phyloP scores from a whole-genome alignment of 2,797 vertebrate species.

The Brotogeris chrysoptera region DNA sequence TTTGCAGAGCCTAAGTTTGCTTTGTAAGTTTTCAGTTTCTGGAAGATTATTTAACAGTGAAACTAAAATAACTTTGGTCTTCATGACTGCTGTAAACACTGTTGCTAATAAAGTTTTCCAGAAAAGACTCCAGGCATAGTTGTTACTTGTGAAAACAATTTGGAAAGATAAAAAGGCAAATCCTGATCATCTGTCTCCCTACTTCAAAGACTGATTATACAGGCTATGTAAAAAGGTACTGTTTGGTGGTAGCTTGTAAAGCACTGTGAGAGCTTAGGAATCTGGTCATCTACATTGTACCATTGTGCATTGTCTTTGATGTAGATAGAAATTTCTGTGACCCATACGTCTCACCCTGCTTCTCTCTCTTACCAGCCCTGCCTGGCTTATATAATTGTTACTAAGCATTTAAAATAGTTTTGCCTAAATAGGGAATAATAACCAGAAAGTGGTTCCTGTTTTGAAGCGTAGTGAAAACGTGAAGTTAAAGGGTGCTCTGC shows the following conservation, averaged over 20 bases:
- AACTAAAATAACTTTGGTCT: neutral
- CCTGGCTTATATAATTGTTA: slow-evolving; percentile 17
- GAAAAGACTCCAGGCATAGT: slow-evolving; percentile 56
- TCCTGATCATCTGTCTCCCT: slow-evolving; percentile 72
- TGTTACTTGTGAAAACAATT: slow-evolving; percentile 71
- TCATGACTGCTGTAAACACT: slow-evolving; percentile 7
- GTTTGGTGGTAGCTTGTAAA: neutral
- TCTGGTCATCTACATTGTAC: neutral
- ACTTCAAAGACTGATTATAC: slow-evolving; percentile 72
- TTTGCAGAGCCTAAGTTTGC: slow-evolving; percentile 12
- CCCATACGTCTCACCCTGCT: neutral
- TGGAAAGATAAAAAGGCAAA: slow-evolving; percentile 72
- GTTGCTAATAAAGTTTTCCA: slow-evolving; percentile 64
- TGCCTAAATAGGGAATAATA: neutral
- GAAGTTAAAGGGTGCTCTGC: neutral
- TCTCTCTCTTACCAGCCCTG: neutral
- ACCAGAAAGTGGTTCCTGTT: neutral
- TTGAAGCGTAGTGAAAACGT: neutral
- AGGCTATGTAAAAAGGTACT: slow-evolving; percentile 46
- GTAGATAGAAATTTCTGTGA: neutral
- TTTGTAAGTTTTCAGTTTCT: slow-evolving; percentile 34
- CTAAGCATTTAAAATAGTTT: slow-evolving; percentile 55
- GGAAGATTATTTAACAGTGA: slow-evolving; percentile 14
- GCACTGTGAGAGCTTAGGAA: neutral
- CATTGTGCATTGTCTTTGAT: neutral